Evolutionary conservation across 1,140 invertebrate genomes (phyloP), one percentile per base, ranked within the genome.

Genomic region (Oryctes rhinoceros): DNA sequence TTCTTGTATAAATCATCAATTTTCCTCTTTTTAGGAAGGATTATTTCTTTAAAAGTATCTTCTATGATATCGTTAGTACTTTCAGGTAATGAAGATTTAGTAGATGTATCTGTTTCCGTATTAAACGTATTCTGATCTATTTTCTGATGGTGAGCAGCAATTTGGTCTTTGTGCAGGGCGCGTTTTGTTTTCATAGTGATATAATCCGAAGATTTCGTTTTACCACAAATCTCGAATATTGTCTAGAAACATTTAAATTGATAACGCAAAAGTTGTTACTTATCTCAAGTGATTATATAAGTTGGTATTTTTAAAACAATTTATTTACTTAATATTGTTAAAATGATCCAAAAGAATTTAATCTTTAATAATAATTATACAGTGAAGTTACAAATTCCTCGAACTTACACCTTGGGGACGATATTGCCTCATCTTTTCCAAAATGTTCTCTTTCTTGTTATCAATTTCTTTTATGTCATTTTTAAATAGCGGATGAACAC

Each of bases 191-290:
- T 94, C 94, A 95, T 95, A 0, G 92, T 90, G 76, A 91, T 83
- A 83, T 93, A 93, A 85, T 93, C 92, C 1, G 90, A 88, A 0
- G 94, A 95, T 81, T 96, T 96, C 78, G 93, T 92, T 79, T 94
- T 96, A 6, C 92, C 91, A 79, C 95, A 94, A 37, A 99, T 91
- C 89, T 99, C 98, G 89, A 99, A 97, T 84, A 99, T 95, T 10
- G 97, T 99, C 96, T 98, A 85, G 47, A 92, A 91, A 71, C 1
- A 76, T 47, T 81, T 39, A 76, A 80, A n/a, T 44, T 15, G 24
- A 30, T 30, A 30, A 30, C 24, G 24, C 24, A 30, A 30, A 30
- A 30, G n/a, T n/a, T n/a, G n/a, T n/a, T n/a, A n/a, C n/a, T n/a
- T n/a, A n/a, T n/a, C n/a, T n/a, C n/a, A n/a, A n/a, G 24, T 30